Evolutionary conservation across 2,888 invertebrate species (phyloP).

Genomic region (Eubasilissa splendida): DNA sequence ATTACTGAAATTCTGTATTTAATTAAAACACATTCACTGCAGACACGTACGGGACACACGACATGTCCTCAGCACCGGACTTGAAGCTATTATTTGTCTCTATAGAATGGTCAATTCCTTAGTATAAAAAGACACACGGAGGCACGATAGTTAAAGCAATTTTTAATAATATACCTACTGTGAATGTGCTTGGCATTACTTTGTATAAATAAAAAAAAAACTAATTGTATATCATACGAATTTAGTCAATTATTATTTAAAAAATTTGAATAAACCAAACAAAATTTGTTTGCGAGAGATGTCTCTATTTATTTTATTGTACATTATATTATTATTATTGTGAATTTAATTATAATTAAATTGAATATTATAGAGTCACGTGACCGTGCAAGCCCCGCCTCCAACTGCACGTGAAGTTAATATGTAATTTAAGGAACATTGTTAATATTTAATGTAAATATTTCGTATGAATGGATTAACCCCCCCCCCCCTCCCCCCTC

Average conservation of each 20-base stretch:
- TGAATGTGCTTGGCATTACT: constrained; percentile 35
- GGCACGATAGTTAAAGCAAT: constrained; percentile 18
- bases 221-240: constrained; percentile 23
- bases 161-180: constrained; percentile 13
- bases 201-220: constrained; percentile 7
- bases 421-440: constrained; percentile 14
- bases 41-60: too few species aligned
- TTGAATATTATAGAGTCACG: too few species aligned
- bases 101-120: constrained; percentile 32
- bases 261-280: constrained; percentile 5
- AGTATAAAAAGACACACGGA: not conserved
- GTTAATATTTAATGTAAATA: not conserved
- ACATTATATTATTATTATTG: constrained; percentile 18
- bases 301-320: constrained; percentile 17
- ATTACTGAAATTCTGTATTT: not conserved
- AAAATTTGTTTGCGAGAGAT: constrained; percentile 15
- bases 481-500: too few species aligned
- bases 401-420: constrained; percentile 11
- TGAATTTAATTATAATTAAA: not conserved
- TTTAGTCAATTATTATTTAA: constrained; percentile 39
- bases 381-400: not conserved
- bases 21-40: not conserved
- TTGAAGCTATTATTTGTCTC: not conserved
- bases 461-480: too few species aligned
- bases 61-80: too few species aligned